These are phyloP conservation scores for Euwallacea fornicatus DNA, from an alignment of 1,140 invertebrate species.

Conservation along the genomic window DNA sequence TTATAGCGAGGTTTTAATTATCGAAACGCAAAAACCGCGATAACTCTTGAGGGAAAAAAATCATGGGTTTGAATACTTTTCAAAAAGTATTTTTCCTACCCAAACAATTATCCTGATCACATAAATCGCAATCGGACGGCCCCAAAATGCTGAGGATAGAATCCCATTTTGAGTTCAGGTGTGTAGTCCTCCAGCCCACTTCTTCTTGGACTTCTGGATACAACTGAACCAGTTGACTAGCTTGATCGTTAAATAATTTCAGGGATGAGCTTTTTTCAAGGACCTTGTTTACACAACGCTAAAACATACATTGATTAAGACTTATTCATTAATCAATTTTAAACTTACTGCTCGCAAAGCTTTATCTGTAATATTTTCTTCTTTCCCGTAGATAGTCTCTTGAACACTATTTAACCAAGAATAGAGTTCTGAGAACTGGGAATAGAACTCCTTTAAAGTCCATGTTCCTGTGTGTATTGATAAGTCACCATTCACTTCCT, in stretches of 20 bases:
- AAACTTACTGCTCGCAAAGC: slow-evolving; percentile 66
- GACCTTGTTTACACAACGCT: slow-evolving; percentile 61
- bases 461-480: slow-evolving; percentile 67
- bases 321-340: slow-evolving; percentile 9
- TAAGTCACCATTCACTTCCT: slow-evolving; percentile 75
- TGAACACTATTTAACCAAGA: slow-evolving; percentile 79
- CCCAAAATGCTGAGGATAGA: slow-evolving; percentile 46
- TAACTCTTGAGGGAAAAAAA: too few relatives aligned
- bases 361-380: slow-evolving; percentile 69
- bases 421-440: slow-evolving; percentile 79
- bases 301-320: slow-evolving; percentile 45
- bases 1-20: too few relatives aligned
- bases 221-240: slow-evolving; percentile 70
- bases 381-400: slow-evolving; percentile 72
- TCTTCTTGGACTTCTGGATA: slow-evolving; percentile 73
- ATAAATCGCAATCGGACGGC: slow-evolving; percentile 45
- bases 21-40: too few relatives aligned
- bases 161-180: slow-evolving; percentile 79
- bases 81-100: slow-evolving; percentile 30
- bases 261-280: slow-evolving; percentile 60
- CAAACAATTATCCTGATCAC: slow-evolving; percentile 46
- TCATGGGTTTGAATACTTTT: too few relatives aligned
- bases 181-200: slow-evolving; percentile 68
- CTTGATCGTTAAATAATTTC: slow-evolving; percentile 78
- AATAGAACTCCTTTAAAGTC: slow-evolving; percentile 75